These are phyloP conservation scores for Nowickia ferox DNA, from an alignment of 2,888 invertebrate genomes.

Conservation along the genomic window DNA sequence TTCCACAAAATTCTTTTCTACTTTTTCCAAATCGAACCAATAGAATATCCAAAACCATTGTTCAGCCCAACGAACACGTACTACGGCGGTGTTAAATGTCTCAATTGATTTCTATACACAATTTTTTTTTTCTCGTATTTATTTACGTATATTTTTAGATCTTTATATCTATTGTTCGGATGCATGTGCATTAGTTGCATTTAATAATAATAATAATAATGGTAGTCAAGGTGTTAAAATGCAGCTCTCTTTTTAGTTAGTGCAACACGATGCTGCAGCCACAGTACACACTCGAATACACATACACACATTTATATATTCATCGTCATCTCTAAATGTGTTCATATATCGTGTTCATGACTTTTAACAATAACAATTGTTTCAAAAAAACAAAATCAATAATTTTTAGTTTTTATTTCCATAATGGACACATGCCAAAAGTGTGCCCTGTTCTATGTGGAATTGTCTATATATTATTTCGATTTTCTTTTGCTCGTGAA, in stretches of 20 bases:
- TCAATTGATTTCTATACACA: conserved; percentile 66
- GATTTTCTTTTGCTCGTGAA: not conserved
- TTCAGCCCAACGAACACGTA: conserved; percentile 43
- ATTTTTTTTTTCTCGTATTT: conserved; percentile 25
- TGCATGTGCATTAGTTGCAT: conserved; percentile 60
- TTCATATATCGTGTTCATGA: conserved; percentile 43
- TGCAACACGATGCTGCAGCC: conserved; percentile 18
- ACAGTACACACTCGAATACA: not conserved
- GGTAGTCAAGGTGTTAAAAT: conserved; percentile 70
- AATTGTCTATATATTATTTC: not conserved
- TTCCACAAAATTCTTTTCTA: conserved; percentile 12
- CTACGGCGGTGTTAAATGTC: conserved; percentile 63
- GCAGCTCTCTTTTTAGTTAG: conserved; percentile 28
- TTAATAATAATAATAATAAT: conserved; percentile 60
- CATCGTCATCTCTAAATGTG: conserved; percentile 27
- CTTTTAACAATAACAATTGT: conserved; percentile 68
- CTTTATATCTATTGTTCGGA: conserved; percentile 53
- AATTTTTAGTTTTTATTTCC: conserved; percentile 64
- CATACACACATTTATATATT: conserved; percentile 43
- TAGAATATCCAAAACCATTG: conserved; percentile 58
- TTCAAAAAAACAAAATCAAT: conserved; percentile 68
- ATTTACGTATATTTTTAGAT: conserved; percentile 46
- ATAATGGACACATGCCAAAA: conserved; percentile 72
- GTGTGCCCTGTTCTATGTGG: conserved; percentile 53
- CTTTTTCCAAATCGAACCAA: conserved; percentile 31